Evolutionary conservation across 2,113 vertebrate species (phyloP).

Genomic region (Platichthys stellatus): DNA sequence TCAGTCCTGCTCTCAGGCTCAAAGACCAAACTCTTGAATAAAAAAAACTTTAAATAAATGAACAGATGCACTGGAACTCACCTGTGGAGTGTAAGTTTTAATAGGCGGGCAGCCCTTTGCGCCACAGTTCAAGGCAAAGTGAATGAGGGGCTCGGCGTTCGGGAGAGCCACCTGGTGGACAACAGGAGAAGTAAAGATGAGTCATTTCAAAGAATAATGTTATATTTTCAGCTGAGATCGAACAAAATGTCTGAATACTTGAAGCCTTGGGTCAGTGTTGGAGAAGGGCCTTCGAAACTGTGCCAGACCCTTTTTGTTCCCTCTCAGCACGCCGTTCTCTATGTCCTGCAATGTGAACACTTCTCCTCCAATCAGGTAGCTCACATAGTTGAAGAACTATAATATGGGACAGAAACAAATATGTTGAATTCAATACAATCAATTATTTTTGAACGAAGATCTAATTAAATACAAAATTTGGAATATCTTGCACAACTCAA

Average conservation of each 20-base stretch:
- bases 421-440: neutral
- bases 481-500: too few species aligned
- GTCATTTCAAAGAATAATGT: neutral
- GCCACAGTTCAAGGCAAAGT: conserved; percentile 86
- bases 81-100: conserved; percentile 83
- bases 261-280: conserved; percentile 81
- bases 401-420: conserved; percentile 7
- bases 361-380: conserved; percentile 86
- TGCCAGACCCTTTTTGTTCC: conserved; percentile 83
- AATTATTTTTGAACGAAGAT: too few species aligned
- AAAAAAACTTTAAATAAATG: too few species aligned
- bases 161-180: conserved; percentile 80
- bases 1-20: too few species aligned
- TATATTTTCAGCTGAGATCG: neutral
- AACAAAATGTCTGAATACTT: conserved; percentile 60
- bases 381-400: conserved; percentile 87
- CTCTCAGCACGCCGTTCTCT: conserved; percentile 84
- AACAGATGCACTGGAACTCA: conserved; percentile 26
- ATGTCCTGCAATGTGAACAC: conserved; percentile 86
- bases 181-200: neutral
- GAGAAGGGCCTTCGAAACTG: conserved; percentile 84
- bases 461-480: too few species aligned
- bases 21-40: too few species aligned
- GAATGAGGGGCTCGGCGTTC: conserved; percentile 82
- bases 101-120: conserved; percentile 84